Evolutionary conservation across 2,888 invertebrate genomes (phyloP), one percentile per base, ranked within the genome.

Genomic region (Hirtodrosophila alboralis): DNA sequence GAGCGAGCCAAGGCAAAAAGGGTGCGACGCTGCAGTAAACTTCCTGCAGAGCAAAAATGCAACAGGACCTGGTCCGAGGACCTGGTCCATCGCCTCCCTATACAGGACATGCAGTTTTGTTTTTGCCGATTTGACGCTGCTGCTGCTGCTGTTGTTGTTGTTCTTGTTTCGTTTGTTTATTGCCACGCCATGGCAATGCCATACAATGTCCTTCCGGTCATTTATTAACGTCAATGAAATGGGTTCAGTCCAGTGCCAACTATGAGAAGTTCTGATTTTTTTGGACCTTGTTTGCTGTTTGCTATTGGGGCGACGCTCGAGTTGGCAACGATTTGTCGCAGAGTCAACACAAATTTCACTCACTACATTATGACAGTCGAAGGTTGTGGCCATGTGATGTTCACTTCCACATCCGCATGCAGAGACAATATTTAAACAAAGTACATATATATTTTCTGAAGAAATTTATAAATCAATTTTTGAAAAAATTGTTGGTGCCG

Each of bases 161-260:
- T 48, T 62, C 41, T 45, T 53, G 52, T 45, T 63, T 68, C 63
- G 76, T 83, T 80, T 78, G 76, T 85, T 85, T 83, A 85, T 75
- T 76, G 75, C 79, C 73, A 68, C 66, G 71, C 84, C 85, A 83
- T 66, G 56, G 76, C 75, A 51, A 72, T 61, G 68, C 77, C 75
- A 77, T 84, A 80, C 86, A 83, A 83, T 86, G 83, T 86, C 71
- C 86, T 84, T 83, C 84, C 86, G 83, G 83, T 80, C 83, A 77
- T 83, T 83, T 84, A 83, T 83, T 84, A 84, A 84, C 81, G 80
- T 83, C 84, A 86, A 75, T 73, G 86, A 66, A 84, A 81, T 62
- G 73, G 66, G 37, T 72, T 53, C 62, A 48, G 60, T 61, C 48
- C 70, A 69, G 37, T 52, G 38, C 38, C 54, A 68, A 61, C 74